Evolutionary conservation across 2,888 invertebrate genomes (phyloP).

Genomic region (Nudaria mundana): DNA sequence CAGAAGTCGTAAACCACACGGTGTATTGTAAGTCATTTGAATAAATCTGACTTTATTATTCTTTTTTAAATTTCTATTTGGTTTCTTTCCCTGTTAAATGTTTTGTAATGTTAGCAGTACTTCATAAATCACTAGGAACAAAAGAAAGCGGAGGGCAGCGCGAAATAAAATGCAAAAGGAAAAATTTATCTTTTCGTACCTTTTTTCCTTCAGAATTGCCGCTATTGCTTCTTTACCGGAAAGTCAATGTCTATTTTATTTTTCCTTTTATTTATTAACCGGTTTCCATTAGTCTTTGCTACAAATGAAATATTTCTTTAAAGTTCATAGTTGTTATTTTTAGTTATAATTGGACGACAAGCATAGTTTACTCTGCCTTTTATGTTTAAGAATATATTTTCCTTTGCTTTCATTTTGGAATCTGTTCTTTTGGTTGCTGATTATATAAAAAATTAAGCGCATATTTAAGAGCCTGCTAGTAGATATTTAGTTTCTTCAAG

Average conservation of each 20-base stretch:
- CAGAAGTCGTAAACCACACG: not conserved
- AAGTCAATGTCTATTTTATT: conserved; percentile 45
- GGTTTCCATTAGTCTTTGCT: conserved; percentile 13
- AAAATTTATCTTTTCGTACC: conserved; percentile 33
- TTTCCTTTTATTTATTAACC: conserved; percentile 30
- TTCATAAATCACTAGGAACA: conserved; percentile 59
- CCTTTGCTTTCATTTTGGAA: too few relatives aligned
- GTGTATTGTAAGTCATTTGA: conserved; percentile 1
- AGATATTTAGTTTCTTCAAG: too few relatives aligned
- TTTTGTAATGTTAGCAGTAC: conserved; percentile 56
- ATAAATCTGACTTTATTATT: conserved; percentile 10
- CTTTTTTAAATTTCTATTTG: conserved; percentile 43
- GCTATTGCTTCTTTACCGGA: conserved; percentile 42
- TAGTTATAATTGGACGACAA: too few relatives aligned
- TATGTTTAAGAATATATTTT: too few relatives aligned
- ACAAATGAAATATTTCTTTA: not conserved
- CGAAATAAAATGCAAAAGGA: conserved; percentile 36
- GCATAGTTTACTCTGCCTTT: not conserved
- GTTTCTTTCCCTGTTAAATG: conserved; percentile 52
- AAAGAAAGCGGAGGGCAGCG: conserved; percentile 44
- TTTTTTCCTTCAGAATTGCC: conserved; percentile 42
- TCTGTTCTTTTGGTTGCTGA: too few relatives aligned
- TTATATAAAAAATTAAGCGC: too few relatives aligned
- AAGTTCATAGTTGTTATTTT: too few relatives aligned
- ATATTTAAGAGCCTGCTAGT: too few relatives aligned